These are phyloP conservation scores for Callosobruchus maculatus DNA, from an alignment of 2,888 invertebrate genomes.

Conservation along the genomic window DNA sequence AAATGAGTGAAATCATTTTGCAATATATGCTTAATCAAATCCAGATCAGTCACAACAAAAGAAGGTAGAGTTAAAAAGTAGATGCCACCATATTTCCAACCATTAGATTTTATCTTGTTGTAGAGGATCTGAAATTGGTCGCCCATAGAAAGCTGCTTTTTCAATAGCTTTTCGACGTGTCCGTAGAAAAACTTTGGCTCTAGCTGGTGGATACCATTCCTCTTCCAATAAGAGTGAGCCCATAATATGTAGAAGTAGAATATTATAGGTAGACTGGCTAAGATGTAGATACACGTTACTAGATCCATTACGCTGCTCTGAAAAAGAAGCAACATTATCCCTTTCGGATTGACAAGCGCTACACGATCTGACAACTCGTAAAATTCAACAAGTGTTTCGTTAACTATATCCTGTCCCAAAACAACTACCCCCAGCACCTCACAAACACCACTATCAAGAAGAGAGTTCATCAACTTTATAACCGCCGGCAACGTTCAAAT, in stretches of 20 bases:
- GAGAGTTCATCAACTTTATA: no score
- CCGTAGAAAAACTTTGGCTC: slow-evolving; percentile 37
- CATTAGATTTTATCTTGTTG: not conserved
- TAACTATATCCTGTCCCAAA: no score
- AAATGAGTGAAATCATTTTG: slow-evolving; percentile 57
- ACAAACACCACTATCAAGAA: no score
- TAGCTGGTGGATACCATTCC: slow-evolving; percentile 25
- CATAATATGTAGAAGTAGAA: slow-evolving; percentile 4
- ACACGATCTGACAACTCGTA: no score
- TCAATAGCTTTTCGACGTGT: slow-evolving; percentile 23
- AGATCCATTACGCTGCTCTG: no score
- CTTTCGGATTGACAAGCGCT: no score
- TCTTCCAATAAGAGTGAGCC: slow-evolving; percentile 33
- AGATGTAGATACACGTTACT: not conserved
- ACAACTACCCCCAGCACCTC: no score
- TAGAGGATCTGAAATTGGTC: slow-evolving; percentile 12
- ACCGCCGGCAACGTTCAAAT: no score
- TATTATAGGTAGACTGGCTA: not conserved
- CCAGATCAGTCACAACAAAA: slow-evolving; percentile 30
- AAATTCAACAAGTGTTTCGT: no score
- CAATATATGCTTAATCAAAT: slow-evolving; percentile 47
- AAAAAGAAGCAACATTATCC: no score
- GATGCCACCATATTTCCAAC: slow-evolving; percentile 27
- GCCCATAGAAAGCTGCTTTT: slow-evolving; percentile 10
- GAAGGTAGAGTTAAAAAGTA: slow-evolving; percentile 42